Base-by-base conservation (phyloP, 2,888 invertebrate genomes). In the Rutpela maculata region DNA sequence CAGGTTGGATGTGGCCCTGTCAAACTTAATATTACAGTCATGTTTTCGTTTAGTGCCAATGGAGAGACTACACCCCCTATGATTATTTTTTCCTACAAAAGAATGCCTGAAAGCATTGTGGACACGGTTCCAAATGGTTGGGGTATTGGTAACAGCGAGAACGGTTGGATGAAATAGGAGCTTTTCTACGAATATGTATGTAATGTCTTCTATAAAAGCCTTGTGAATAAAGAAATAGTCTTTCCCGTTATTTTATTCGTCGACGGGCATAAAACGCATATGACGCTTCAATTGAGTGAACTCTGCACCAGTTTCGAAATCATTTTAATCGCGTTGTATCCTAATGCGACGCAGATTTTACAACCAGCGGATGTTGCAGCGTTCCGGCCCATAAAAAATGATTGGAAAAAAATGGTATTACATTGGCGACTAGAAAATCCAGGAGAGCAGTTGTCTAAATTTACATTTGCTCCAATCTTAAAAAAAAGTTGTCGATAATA, bases 141-240 rank as follows among this genome's bases (percentile, higher is more conserved):
- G 78, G 71, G 78, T n/a, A 77, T 77, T 31, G 70, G 57, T 12
- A 43, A 18, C 12, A 63, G 63, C 18, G 73, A 74, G 0, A 81
- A 78, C 76, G 81, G 79, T 18, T 80, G 79, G 81, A 81, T 81
- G 79, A 80, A 78, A 22, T 38, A 55, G 7, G 65, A 75, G 15
- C 10, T 77, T 1, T 79, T 79, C 18, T 78, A 63, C 19, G 78
- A 78, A 65, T 78, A 74, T 66, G 74, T 78, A 35, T 2, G 31
- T 11, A 66, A 66, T 35, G n/a, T 66, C 11, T 35, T 66, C 5
- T 19, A 66, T 18, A 7, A 26, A 22, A 26, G 26, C 26, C 19
- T 66, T 6, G 9, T 35, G 18, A 66, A 66, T 5, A 66, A 35
- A 18, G 15, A 11, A 7, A 35, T 19, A 31, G 9, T 9, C 9